Conservation (phyloP, 2,888 invertebrate genomes). For the Exephanes ischioxanthus region DNA sequence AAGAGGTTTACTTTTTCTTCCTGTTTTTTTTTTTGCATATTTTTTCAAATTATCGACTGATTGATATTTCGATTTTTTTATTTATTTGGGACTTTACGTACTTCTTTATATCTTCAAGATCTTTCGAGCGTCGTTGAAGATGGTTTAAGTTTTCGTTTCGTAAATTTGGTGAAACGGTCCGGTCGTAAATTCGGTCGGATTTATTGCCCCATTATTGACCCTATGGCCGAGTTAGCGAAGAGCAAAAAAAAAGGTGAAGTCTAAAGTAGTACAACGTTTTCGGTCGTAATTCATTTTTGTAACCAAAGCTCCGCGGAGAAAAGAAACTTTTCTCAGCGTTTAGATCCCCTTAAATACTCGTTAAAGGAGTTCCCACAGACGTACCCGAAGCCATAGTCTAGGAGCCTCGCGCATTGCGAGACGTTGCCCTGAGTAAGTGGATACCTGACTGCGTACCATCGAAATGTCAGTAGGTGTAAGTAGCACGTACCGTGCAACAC, state of each 20-base stretch:
- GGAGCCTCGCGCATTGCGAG: background rate
- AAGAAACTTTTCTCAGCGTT: background rate
- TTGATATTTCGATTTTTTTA: background rate
- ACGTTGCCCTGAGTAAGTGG: background rate
- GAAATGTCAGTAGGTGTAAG: slow-evolving; percentile 44
- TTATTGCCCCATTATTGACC: background rate
- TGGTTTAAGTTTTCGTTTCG: background rate
- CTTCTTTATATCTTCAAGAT: background rate
- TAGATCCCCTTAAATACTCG: slow-evolving; percentile 18
- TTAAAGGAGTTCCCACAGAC: slow-evolving; percentile 31
- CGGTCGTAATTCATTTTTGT: slow-evolving; percentile 3
- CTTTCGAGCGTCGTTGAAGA: background rate
- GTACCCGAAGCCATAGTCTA: background rate
- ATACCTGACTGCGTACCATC: slow-evolving; percentile 25
- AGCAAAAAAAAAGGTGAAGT: background rate
- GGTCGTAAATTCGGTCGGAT: background rate
- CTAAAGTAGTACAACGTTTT: background rate
- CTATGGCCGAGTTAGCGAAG: background rate
- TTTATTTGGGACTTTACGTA: background rate
- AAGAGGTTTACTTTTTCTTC: too few species aligned
- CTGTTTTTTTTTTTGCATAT: too few species aligned
- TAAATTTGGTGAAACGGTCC: background rate
- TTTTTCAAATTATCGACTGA: background rate
- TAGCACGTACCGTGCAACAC: slow-evolving; percentile 16
- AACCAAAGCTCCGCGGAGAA: background rate